phyloP scores from a whole-genome alignment of 2,888 invertebrate genomes.

The Itoplectis maculator region DNA sequence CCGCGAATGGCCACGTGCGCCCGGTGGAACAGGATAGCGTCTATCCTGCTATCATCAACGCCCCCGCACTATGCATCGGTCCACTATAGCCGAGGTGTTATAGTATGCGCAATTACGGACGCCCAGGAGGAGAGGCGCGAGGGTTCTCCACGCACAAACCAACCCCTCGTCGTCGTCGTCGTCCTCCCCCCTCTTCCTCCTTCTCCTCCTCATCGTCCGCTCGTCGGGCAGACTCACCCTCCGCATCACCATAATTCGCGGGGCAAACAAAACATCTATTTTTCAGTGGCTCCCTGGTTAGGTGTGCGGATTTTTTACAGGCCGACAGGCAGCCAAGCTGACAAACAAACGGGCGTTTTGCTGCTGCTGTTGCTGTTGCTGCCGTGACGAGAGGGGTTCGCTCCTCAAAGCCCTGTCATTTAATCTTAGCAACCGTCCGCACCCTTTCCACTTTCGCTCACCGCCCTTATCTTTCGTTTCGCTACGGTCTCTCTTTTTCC shows the following conservation, averaged over 20 bases:
- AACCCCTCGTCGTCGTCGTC: slow-evolving; percentile 8
- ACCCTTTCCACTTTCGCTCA: slow-evolving; percentile 2
- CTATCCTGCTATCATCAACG: slow-evolving; percentile 9
- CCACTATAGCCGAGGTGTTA: slow-evolving; percentile 12
- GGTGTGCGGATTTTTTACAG: slow-evolving; percentile 36
- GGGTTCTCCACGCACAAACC: slow-evolving; percentile 9
- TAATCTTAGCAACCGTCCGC: slow-evolving; percentile 51
- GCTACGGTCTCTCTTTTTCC: slow-evolving; percentile 10
- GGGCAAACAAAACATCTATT: slow-evolving; percentile 62
- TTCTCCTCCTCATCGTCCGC: slow-evolving; percentile 30
- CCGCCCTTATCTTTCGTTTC: slow-evolving; percentile 29
- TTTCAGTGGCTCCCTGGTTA: slow-evolving; percentile 47
- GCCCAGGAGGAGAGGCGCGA: not conserved
- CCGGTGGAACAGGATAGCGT: slow-evolving; percentile 45
- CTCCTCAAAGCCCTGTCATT: slow-evolving; percentile 57
- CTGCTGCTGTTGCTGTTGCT: not conserved
- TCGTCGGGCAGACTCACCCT: slow-evolving; percentile 39
- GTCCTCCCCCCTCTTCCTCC: not conserved
- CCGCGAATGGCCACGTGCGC: slow-evolving; percentile 30
- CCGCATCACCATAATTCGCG: slow-evolving; percentile 60
- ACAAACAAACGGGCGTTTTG: slow-evolving; percentile 52
- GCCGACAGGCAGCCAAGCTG: slow-evolving; percentile 25
- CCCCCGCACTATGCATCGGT: slow-evolving; percentile 21
- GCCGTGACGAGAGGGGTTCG: slow-evolving; percentile 27
- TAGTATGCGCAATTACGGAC: slow-evolving; percentile 43